Evolutionary conservation across 2,113 vertebrate species (phyloP).

Genomic region (Alces alces): DNA sequence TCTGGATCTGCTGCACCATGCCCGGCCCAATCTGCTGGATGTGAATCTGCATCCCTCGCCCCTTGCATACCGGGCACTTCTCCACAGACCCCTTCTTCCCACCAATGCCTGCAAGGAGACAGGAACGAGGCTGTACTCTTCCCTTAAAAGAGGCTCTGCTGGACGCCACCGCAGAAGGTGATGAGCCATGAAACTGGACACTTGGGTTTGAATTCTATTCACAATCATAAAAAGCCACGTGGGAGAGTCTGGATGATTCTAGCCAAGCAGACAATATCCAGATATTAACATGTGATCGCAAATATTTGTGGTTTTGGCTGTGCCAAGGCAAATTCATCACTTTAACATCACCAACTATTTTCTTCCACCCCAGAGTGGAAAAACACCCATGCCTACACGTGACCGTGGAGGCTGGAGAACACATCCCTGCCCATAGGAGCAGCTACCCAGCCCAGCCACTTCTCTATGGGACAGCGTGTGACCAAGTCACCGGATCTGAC

Average conservation of each 20-base stretch:
- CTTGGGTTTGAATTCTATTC: neutral
- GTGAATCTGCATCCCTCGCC: conserved; percentile 91
- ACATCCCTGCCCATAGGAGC: rapidly evolving
- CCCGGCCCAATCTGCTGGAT: conserved; percentile 96
- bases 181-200: neutral
- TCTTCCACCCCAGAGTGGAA: neutral
- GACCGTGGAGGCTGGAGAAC: neutral
- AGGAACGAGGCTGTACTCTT: neutral
- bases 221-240: rapidly evolving
- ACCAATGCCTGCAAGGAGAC: conserved; percentile 83
- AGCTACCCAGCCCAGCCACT: neutral
- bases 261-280: neutral
- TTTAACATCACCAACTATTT: neutral
- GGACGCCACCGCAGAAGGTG: rapidly evolving
- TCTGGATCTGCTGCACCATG: conserved; percentile 98
- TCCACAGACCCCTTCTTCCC: conserved; percentile 94
- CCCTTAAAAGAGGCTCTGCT: neutral
- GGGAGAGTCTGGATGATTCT: neutral
- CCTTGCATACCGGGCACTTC: conserved; percentile 94
- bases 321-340: neutral
- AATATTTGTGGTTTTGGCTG: neutral
- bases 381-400: neutral
- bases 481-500: neutral
- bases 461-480: neutral
- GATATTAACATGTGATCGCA: neutral